phyloP scores from a whole-genome alignment of 2,113 vertebrate genomes.

The Tetraodon nigroviridis region DNA sequence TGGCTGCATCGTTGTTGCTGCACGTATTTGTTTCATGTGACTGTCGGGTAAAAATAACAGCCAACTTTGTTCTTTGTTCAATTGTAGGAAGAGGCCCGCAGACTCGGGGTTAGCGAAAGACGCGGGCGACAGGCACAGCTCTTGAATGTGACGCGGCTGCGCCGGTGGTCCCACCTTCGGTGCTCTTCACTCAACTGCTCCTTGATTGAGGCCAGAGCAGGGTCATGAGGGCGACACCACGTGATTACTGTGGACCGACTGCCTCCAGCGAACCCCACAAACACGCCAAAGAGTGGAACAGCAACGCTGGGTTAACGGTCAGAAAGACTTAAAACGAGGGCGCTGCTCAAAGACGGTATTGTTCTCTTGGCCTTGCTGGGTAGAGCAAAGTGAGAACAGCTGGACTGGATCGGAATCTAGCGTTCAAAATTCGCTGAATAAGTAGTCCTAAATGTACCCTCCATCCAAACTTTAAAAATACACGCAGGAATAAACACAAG shows the following conservation, averaged over 20 bases:
- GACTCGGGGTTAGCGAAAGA: constrained; percentile 65
- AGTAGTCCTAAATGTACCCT: neutral
- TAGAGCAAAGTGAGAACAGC: constrained; percentile 26
- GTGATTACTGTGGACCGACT: constrained; percentile 36
- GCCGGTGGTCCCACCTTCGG: constrained; percentile 19
- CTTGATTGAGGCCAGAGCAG: constrained; percentile 32
- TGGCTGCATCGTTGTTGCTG: no score
- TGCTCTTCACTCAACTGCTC: constrained; percentile 19
- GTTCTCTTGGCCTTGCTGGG: constrained; percentile 48
- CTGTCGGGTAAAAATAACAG: neutral
- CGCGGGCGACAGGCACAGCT: constrained; percentile 63
- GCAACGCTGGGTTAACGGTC: constrained; percentile 57
- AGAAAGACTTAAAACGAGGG: constrained; percentile 64
- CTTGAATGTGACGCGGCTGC: constrained; percentile 62
- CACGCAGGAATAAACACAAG: no score
- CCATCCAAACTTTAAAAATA: neutral
- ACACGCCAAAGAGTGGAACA: constrained; percentile 54
- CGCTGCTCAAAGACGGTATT: constrained; percentile 68
- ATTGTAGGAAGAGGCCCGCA: constrained; percentile 65
- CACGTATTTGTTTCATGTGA: no score
- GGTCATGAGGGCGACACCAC: constrained; percentile 31
- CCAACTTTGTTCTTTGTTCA: constrained; percentile 17
- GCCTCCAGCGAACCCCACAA: constrained; percentile 29
- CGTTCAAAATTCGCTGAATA: constrained; percentile 15
- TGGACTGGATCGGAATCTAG: constrained; percentile 20